Percentiles rank a stretch among this genome's conserved stretches.
Conservation (phyloP, 2,888 invertebrate species). For the Leptinotarsa rubiginosa region DNA sequence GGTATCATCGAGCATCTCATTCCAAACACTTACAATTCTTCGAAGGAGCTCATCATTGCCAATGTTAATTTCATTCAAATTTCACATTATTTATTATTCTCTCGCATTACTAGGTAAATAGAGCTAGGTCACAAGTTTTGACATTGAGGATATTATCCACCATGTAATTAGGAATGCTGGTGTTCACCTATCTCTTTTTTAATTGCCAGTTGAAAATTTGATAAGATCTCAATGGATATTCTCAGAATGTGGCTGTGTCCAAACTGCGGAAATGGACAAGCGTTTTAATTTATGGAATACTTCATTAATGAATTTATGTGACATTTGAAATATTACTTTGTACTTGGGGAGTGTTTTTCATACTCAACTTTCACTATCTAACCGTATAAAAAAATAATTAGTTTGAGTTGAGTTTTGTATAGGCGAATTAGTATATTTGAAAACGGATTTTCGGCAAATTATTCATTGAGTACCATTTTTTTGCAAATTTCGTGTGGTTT, state of each 20-base stretch:
- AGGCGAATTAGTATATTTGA: too few species aligned
- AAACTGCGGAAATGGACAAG: background rate
- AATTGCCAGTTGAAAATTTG: background rate
- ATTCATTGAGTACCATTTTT: too few species aligned
- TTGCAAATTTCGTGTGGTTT: too few species aligned
- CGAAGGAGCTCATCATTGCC: constrained; percentile 11
- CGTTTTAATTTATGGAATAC: too few species aligned
- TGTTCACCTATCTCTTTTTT: background rate
- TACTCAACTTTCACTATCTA: too few species aligned
- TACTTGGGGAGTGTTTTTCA: too few species aligned
- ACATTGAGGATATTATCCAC: constrained; percentile 14
- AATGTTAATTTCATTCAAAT: constrained; percentile 26
- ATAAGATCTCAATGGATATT: background rate
- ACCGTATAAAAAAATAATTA: too few species aligned
- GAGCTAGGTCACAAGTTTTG: constrained; percentile 26
- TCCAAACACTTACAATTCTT: background rate
- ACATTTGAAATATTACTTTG: too few species aligned
- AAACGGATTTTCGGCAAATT: too few species aligned
- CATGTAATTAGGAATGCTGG: background rate
- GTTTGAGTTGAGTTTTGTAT: too few species aligned
- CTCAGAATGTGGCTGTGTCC: background rate
- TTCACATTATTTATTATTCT: constrained; percentile 27
- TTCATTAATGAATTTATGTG: too few species aligned
- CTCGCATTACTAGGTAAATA: constrained; percentile 21
- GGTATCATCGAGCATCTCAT: background rate